Base-by-base conservation (phyloP, 2,888 invertebrate genomes). In the Nezara viridula region DNA sequence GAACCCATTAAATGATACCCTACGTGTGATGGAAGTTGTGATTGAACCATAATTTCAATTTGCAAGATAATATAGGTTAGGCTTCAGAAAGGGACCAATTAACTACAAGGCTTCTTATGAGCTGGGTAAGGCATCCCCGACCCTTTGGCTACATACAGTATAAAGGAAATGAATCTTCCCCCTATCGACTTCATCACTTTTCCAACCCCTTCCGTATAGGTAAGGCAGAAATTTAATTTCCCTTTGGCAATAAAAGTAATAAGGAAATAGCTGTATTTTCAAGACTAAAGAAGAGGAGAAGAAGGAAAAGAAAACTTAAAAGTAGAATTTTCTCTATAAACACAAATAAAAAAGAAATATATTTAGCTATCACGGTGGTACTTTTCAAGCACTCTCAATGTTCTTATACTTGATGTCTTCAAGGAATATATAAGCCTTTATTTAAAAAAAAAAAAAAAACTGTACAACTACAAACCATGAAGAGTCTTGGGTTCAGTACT, bases 11-110 rank as follows among this genome's bases (percentile, higher is more conserved):
- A 81, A 47, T 81, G 81, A 81, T 81, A 81, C 81, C 81, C 40
- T 81, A 81, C 44, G 81, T 47, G 81, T 44, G 44, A 81, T 5
- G 14, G 81, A 81, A 47, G 40, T 44, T 40, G 24, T 81, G 81
- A 47, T 81, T 40, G 44, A 47, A 81, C 44, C 81, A 81, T 81
- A 81, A 81, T 81, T 81, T 81, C 44, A 44, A 81, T 47, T 47
- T 81, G 81, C 81, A 47, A 81, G 81, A 81, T 81, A 81, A 81
- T 81, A 81, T 81, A 44, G 81, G 81, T 47, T 81, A 81, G 81
- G 81, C 12, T 81, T 81, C 81, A 81, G 81, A 44, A 40, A 44
- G 40, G 81, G 81, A 47, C 12, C 81, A 81, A 81, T 81, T 81
- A 81, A 81, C 24, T 81, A 37, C 24, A 81, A 81, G 81, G 81